Evolutionary conservation across 2,113 vertebrate genomes (phyloP).

Genomic region (Galbula dea): DNA sequence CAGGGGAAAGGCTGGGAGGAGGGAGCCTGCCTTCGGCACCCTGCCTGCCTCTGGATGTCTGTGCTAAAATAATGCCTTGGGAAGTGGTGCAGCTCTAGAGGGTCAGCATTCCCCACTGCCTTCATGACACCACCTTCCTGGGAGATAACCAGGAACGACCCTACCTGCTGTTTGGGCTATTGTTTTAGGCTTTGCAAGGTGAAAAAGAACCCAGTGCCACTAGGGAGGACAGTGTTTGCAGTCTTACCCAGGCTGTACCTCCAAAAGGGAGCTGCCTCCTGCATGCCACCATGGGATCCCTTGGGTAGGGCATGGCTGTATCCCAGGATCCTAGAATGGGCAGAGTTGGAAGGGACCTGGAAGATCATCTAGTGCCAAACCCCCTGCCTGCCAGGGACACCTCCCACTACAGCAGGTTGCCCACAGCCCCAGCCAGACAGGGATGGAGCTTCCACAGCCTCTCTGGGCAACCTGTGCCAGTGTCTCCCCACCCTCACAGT

Average conservation of each 20-base stretch:
- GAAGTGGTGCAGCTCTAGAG: not conserved
- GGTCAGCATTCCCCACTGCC: not conserved
- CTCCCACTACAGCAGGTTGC: too few relatives aligned
- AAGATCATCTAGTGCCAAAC: too few relatives aligned
- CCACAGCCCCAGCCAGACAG: too few relatives aligned
- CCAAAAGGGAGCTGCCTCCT: not conserved
- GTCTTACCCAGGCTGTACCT: not conserved
- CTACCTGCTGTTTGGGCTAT: slow-evolving; percentile 23
- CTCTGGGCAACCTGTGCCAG: too few relatives aligned
- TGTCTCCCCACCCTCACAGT: too few relatives aligned
- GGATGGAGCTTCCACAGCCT: too few relatives aligned
- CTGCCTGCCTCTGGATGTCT: not conserved
- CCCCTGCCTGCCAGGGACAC: too few relatives aligned
- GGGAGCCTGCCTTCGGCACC: not conserved
- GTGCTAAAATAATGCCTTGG: not conserved
- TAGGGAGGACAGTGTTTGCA: not conserved
- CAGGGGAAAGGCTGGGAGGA: not conserved
- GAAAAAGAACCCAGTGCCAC: not conserved
- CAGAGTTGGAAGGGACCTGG: too few relatives aligned
- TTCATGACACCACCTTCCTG: not conserved
- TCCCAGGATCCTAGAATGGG: too few relatives aligned
- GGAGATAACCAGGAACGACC: not conserved
- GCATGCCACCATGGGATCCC: not conserved
- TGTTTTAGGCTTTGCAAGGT: not conserved
- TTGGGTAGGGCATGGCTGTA: not conserved